A percentile compares a stretch with the other conserved stretches of the same genome.
These are phyloP conservation scores for Melanostigma gelatinosum DNA, from an alignment of 2,113 vertebrate species.

Conservation along the genomic window DNA sequence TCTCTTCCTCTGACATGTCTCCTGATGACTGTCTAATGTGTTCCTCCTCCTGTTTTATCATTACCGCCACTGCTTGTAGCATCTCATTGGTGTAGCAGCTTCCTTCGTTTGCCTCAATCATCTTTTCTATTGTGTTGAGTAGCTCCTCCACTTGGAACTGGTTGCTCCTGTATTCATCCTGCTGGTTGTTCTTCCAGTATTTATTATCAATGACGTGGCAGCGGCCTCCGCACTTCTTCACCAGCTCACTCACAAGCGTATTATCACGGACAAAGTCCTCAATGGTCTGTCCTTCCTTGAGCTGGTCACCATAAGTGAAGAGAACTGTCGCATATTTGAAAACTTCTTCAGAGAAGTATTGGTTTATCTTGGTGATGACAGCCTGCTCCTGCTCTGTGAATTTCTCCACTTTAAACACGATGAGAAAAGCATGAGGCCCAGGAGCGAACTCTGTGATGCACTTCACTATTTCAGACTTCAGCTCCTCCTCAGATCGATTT, in stretches of 20 bases:
- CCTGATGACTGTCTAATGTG: not conserved
- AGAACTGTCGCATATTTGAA: not conserved
- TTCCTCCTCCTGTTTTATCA: not conserved
- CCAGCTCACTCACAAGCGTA: not conserved
- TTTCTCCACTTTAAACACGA: not conserved
- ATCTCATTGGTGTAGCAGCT: not conserved
- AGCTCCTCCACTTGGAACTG: not conserved
- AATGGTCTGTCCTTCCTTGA: not conserved
- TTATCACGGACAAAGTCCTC: not conserved
- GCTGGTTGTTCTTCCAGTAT: not conserved
- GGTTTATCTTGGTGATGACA: fast-evolving
- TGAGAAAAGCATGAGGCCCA: slow-evolving; percentile 12
- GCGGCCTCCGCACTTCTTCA: not conserved
- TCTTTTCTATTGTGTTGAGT: not conserved
- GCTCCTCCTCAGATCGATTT: not conserved
- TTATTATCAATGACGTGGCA: slow-evolving; percentile 1
- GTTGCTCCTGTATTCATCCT: slow-evolving; percentile 14
- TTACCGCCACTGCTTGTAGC: not conserved
- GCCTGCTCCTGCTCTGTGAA: not conserved
- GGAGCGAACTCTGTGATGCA: not conserved
- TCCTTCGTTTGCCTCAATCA: not conserved
- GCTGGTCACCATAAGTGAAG: slow-evolving; percentile 1
- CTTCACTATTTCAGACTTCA: not conserved
- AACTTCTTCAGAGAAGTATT: not conserved
- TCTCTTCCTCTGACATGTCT: not conserved